Conservation (phyloP, 64 coral and sea anemone genomes). For the Actinia equina region DNA sequence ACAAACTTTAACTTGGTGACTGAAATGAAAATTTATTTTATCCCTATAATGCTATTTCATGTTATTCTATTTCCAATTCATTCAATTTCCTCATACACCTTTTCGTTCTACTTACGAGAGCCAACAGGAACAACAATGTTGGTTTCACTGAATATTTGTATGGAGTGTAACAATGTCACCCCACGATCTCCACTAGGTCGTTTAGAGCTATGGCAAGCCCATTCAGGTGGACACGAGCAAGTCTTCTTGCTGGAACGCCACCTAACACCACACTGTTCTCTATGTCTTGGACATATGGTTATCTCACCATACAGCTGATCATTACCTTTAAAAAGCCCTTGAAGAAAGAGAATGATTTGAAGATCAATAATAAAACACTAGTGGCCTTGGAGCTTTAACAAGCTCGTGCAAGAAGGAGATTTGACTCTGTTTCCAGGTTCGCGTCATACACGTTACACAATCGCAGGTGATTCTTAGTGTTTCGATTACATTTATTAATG, state of each 20-base stretch:
- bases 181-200: constrained; percentile 29
- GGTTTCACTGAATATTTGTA: constrained; percentile 4
- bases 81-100: background rate
- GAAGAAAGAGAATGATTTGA: too few species aligned
- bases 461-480: too few species aligned
- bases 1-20: background rate
- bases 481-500: too few species aligned
- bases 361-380: too few species aligned
- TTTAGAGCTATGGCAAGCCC: background rate
- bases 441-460: too few species aligned
- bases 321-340: too few species aligned
- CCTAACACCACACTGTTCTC: constrained; percentile 17
- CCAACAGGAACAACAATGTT: constrained; percentile 38
- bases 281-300: constrained; percentile 24
- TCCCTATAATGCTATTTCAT: background rate
- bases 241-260: constrained; percentile 21
- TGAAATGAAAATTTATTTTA: background rate
- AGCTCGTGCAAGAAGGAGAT: too few species aligned
- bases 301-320: too few species aligned
- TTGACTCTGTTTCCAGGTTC: too few species aligned
- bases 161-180: constrained; percentile 14
- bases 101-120: constrained; percentile 32
- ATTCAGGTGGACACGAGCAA: constrained; percentile 25
- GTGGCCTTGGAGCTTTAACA: too few species aligned
- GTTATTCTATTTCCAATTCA: background rate